A percentile compares a stretch with the other conserved stretches of the same genome.
phyloP scores from a whole-genome alignment of 2,113 vertebrate species.

The Chelonoidis abingdonii region DNA sequence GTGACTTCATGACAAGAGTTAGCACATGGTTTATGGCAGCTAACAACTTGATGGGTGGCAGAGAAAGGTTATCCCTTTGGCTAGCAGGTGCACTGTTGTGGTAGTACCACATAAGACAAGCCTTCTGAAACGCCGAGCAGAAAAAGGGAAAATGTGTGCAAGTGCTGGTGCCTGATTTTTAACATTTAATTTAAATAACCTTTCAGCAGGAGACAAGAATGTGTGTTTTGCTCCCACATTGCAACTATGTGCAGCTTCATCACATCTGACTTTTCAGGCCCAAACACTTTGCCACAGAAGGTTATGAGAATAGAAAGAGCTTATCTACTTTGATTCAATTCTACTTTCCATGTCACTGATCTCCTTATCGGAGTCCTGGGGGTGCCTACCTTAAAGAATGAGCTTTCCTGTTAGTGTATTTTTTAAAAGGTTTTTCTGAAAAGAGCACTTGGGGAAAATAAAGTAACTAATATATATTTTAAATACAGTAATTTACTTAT shows the following conservation, averaged over 20 bases:
- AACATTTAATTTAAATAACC: not conserved
- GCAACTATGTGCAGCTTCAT: rapidly evolving
- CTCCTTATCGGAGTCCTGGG: not conserved
- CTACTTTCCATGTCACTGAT: rapidly evolving
- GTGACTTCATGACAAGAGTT: not conserved
- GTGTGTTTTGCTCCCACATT: not conserved
- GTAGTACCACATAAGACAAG: rapidly evolving
- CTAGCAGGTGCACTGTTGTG: not conserved
- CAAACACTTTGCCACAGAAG: not conserved
- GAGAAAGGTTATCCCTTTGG: not conserved
- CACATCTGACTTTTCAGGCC: not conserved
- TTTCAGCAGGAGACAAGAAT: not conserved
- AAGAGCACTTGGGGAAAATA: slow-evolving; percentile 36
- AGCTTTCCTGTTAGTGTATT: not conserved
- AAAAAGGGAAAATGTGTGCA: not conserved
- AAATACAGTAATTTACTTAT: not conserved
- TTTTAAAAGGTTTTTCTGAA: not conserved
- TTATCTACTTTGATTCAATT: not conserved
- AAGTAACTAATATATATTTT: not conserved
- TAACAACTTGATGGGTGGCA: not conserved
- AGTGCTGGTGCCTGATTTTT: slow-evolving; percentile 58
- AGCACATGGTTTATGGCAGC: slow-evolving; percentile 64
- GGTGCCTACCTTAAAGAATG: not conserved
- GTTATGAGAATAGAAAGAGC: not conserved
- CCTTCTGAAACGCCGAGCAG: rapidly evolving